A percentile compares a stretch with the other conserved stretches of the same genome.
These are phyloP conservation scores for Hippopotamyrus pictus DNA, from an alignment of 2,797 vertebrate species.

Conservation along the genomic window DNA sequence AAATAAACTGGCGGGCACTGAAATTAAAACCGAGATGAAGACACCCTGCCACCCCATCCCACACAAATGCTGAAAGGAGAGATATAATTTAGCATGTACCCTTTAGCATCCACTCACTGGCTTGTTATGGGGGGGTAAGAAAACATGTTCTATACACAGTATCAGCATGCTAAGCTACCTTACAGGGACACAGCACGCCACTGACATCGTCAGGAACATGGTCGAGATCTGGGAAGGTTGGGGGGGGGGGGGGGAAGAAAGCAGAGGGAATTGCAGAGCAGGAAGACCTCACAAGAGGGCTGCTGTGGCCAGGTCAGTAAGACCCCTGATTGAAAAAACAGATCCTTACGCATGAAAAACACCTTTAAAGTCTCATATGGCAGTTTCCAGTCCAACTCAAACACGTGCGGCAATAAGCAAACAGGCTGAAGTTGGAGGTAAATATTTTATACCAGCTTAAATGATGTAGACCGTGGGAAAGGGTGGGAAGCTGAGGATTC, in stretches of 20 bases:
- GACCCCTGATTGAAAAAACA: background rate
- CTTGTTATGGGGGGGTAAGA: background rate
- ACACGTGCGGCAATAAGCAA: constrained; percentile 8
- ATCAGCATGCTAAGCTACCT: background rate
- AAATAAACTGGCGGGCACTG: background rate
- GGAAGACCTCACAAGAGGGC: background rate
- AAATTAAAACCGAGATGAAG: background rate
- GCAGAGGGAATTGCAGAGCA: background rate
- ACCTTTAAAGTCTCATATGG: constrained; percentile 3
- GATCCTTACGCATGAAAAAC: background rate
- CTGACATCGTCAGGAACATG: background rate
- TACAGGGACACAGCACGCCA: background rate
- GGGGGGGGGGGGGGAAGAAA: too few species aligned
- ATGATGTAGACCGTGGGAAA: constrained; percentile 13
- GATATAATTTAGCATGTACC: background rate
- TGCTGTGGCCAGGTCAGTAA: background rate
- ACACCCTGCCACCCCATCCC: background rate
- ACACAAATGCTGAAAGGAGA: background rate
- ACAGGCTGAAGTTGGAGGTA: background rate
- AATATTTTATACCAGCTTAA: constrained; percentile 13
- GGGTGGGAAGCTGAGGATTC: too few species aligned
- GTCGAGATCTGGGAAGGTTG: background rate
- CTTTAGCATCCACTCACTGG: background rate
- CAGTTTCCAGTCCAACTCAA: background rate
- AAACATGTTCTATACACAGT: background rate